phyloP scores from a whole-genome alignment of 2,797 vertebrate species.

The Miichthys miiuy region DNA sequence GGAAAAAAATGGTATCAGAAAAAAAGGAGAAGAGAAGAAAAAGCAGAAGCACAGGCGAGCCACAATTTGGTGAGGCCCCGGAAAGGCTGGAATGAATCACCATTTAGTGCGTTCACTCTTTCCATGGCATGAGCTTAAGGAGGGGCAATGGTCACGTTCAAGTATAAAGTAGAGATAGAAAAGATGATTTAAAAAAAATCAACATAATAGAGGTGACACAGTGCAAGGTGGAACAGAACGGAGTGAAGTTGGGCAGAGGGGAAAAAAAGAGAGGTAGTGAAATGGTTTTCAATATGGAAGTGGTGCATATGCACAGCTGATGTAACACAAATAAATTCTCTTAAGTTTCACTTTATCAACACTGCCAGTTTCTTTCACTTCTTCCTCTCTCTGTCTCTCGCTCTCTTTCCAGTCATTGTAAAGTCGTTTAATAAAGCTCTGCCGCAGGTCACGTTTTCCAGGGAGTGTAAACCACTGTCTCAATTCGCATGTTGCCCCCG shows the following conservation, averaged over 20 bases:
- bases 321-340: constrained; percentile 60
- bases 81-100: constrained; percentile 78
- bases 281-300: constrained; percentile 60
- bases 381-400: constrained; percentile 36
- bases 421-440: constrained; percentile 47
- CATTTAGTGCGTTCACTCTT: constrained; percentile 69
- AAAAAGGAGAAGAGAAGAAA: constrained; percentile 70
- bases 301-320: constrained; percentile 56
- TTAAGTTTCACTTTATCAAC: constrained; percentile 70
- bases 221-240: constrained; percentile 17
- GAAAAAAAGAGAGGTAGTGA: constrained; percentile 18
- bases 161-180: constrained; percentile 43
- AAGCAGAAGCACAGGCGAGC: constrained; percentile 75
- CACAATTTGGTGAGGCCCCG: constrained; percentile 69
- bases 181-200: constrained; percentile 23
- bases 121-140: constrained; percentile 64
- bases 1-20: constrained; percentile 66
- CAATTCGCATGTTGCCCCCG: constrained; percentile 55
- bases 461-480: constrained; percentile 71
- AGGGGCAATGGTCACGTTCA: constrained; percentile 31
- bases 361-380: constrained; percentile 63
- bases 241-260: background rate
- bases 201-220: constrained; percentile 10
- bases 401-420: constrained; percentile 33
- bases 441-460: constrained; percentile 62